phyloP scores from a whole-genome alignment of 2,113 vertebrate species.

The Tragelaphus buxtoni region DNA sequence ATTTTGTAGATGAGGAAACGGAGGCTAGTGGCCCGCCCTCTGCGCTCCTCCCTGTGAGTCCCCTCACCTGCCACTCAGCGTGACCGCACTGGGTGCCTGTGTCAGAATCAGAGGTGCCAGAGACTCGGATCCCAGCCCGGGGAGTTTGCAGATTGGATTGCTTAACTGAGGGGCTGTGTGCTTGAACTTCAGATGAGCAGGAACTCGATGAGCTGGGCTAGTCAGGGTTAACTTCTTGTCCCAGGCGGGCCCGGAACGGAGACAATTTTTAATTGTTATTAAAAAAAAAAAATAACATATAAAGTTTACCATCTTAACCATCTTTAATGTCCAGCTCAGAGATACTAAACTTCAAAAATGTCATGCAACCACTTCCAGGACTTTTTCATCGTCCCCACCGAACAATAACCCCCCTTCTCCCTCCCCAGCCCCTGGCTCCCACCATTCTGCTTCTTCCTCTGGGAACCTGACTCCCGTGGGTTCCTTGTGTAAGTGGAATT shows the following conservation, averaged over 20 bases:
- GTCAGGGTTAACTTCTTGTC: not conserved
- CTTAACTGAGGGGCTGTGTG: not conserved
- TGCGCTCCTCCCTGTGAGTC: not conserved
- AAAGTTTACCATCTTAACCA: not conserved
- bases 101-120: not conserved
- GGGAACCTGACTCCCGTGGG: not conserved
- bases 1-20: not conserved
- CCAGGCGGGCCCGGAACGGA: not conserved
- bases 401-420: not conserved
- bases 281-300: not conserved
- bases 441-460: not conserved
- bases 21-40: not conserved
- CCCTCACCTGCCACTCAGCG: not conserved
- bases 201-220: not conserved
- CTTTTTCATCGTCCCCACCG: too few species aligned
- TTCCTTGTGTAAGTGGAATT: not conserved
- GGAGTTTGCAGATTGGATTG: not conserved
- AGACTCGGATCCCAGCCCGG: not conserved
- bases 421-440: not conserved
- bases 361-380: not conserved
- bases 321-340: not conserved
- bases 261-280: not conserved
- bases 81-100: not conserved
- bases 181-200: not conserved
- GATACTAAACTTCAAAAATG: not conserved